A percentile compares a stretch with the other conserved stretches of the same genome.
Conservation (phyloP, 2,888 invertebrate genomes). For the Carabus problematicus region DNA sequence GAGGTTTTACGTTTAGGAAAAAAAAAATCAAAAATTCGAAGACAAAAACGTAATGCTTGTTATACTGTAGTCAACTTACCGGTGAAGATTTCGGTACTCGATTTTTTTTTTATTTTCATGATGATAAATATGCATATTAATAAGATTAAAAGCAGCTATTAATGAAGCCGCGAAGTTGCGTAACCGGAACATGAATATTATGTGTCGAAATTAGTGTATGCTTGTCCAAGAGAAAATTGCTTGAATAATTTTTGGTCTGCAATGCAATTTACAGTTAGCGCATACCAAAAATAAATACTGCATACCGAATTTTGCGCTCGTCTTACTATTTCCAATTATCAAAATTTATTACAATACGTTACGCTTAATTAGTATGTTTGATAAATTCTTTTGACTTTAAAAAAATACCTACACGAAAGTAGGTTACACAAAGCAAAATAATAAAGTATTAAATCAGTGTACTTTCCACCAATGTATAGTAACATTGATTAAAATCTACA, state of each 20-base stretch:
- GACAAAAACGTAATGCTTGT: constrained; percentile 17
- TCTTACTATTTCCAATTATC: constrained; percentile 10
- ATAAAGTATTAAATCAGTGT: too few relatives aligned
- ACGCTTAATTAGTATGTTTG: too few relatives aligned
- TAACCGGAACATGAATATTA: constrained; percentile 14
- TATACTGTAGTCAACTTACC: constrained; percentile 9
- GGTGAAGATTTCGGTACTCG: constrained; percentile 5
- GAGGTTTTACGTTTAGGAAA: constrained; percentile 12
- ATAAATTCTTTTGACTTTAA: too few relatives aligned
- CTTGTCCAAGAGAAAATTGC: not conserved
- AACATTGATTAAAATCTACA: too few relatives aligned
- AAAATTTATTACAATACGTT: constrained; percentile 8
- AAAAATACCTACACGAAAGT: too few relatives aligned
- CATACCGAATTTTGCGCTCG: too few relatives aligned
- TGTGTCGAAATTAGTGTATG: constrained; percentile 7
- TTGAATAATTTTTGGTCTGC: not conserved
- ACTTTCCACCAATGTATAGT: too few relatives aligned
- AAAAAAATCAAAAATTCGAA: constrained; percentile 14
- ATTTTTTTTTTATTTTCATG: too few relatives aligned
- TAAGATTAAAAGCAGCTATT: not conserved
- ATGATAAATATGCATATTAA: not conserved
- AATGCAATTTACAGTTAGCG: not conserved
- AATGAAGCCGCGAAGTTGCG: constrained; percentile 11
- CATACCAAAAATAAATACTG: not conserved
- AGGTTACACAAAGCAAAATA: too few relatives aligned